Base-by-base conservation (phyloP, 2,113 vertebrate genomes). In the Callocephalon fimbriatum region DNA sequence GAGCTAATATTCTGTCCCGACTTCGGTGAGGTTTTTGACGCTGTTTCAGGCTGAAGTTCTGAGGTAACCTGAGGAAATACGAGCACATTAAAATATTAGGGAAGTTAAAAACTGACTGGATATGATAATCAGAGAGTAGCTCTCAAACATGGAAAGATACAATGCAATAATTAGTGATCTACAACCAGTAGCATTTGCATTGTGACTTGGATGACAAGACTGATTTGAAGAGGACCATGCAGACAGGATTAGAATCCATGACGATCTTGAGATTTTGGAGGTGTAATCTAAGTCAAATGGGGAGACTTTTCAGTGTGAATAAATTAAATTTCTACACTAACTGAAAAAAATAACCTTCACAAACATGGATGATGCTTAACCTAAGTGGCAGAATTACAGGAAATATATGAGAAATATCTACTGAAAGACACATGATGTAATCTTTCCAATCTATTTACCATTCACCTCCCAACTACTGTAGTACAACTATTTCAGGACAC, bases 141-240 rank as follows among this genome's bases (percentile, higher is more conserved):
- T 62, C 15, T 67, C 35, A 78, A 86, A 68, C 75, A 40, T 20
- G 15, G 25, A 75, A 86, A 75, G 32, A 42, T 32, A 32, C 6
- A 45, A 16, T 44, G 32, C 21, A 22, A 31, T 29, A 62, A 29
- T 42, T 56, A 31, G 22, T 7, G 4, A 3, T 63, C 44, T 51
- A 21, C 18, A 38, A 45, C 25, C 16, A 75, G 12, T 45, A 56
- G 47, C 38, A 70, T 42, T 90, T 80, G 70, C 27, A 51, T 12
- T 65, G 38, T 42, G 2, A 47, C n/a, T 77, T 72, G n/a, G 38
- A 47, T 63, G 40, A 63, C 42, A 35, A 63, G 12, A 85, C 4
- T 4, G 29, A 21, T 42, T 21, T n/a, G 25, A 14, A 37, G 16
- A 61, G 26, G 40, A 74, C 6, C 3, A 3, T 0, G 1, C 10